phyloP scores from a whole-genome alignment of 2,113 vertebrate genomes.

The Picathartes gymnocephalus region DNA sequence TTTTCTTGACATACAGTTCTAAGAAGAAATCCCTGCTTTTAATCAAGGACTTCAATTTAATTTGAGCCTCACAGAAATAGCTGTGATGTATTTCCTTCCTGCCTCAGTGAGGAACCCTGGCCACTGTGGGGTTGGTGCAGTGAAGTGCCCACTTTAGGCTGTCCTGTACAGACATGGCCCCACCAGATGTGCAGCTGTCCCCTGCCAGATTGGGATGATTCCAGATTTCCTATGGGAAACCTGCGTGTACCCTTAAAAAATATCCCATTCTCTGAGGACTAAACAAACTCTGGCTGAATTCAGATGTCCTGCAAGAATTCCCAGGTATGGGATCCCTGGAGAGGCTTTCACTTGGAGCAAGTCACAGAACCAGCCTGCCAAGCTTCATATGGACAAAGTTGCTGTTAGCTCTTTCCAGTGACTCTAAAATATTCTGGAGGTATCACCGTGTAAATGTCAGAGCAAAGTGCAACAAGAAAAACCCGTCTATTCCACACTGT shows the following conservation, averaged over 20 bases:
- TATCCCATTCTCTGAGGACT: background rate
- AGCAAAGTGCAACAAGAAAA: background rate
- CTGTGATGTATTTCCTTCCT: background rate
- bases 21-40: accelerated
- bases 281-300: background rate
- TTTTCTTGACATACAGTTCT: background rate
- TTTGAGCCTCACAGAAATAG: background rate
- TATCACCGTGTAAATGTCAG: background rate
- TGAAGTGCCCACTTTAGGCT: background rate
- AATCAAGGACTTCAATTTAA: background rate
- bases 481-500: background rate
- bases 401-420: background rate
- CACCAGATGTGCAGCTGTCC: background rate
- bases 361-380: background rate
- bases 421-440: background rate
- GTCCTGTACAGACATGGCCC: accelerated
- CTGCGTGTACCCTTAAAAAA: background rate
- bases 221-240: background rate
- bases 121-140: background rate
- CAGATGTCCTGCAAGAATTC: background rate
- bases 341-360: background rate
- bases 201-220: background rate
- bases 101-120: background rate
- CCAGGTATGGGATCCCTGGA: background rate
- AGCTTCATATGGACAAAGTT: background rate